These are phyloP conservation scores for Hydriomena furcata DNA, from an alignment of 2,888 invertebrate species.

Conservation along the genomic window DNA sequence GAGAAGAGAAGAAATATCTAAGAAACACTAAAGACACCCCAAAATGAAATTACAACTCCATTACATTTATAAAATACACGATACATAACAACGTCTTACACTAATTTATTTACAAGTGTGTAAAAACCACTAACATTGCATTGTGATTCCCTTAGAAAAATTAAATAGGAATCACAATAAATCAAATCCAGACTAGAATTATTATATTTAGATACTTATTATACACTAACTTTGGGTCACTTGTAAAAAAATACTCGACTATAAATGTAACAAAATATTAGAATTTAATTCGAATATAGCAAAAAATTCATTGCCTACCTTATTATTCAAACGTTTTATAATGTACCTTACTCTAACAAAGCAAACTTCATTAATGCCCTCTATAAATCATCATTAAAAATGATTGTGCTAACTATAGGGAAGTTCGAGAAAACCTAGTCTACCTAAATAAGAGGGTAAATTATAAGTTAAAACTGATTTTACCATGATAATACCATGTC, in stretches of 20 bases:
- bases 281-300: slow-evolving; percentile 18
- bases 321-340: slow-evolving; percentile 5
- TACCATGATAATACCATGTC: slow-evolving; percentile 4
- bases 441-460: slow-evolving; percentile 11
- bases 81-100: slow-evolving; percentile 36
- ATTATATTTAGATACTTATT: too few relatives aligned
- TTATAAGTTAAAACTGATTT: too few relatives aligned
- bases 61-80: slow-evolving; percentile 32
- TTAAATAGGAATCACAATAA: slow-evolving; percentile 14
- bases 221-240: slow-evolving; percentile 10
- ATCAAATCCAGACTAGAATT: slow-evolving; percentile 30
- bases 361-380: slow-evolving; percentile 10
- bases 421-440: slow-evolving; percentile 9
- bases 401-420: slow-evolving; percentile 1
- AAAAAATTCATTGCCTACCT: slow-evolving; percentile 9
- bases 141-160: slow-evolving; percentile 4
- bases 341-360: slow-evolving; percentile 10
- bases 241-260: too few relatives aligned
- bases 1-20: slow-evolving; percentile 31
- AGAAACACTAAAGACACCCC: slow-evolving; percentile 31
- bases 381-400: not conserved
- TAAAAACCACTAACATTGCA: slow-evolving; percentile 26
- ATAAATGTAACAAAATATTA: not conserved
- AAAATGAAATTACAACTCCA: slow-evolving; percentile 21
- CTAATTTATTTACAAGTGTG: slow-evolving; percentile 35